phyloP scores from a whole-genome alignment of 1,140 invertebrate species.

The Formica exsecta region DNA sequence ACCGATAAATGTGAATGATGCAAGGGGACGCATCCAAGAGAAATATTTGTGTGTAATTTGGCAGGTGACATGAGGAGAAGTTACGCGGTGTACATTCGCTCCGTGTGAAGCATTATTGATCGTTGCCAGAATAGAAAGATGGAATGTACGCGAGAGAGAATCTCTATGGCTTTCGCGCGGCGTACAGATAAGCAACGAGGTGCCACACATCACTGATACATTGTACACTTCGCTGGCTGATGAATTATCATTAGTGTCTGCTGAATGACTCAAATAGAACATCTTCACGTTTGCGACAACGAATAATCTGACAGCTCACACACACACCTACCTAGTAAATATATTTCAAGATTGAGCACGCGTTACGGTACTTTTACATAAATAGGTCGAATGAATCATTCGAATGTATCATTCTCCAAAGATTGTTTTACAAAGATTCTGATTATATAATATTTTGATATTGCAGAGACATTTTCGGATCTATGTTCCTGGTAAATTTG shows the following conservation, averaged over 20 bases:
- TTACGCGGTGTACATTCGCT: constrained; percentile 54
- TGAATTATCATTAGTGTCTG: constrained; percentile 34
- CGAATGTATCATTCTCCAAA: neutral
- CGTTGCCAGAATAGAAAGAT: constrained; percentile 73
- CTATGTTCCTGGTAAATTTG: neutral
- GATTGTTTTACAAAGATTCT: constrained; percentile 25
- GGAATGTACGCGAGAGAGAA: constrained; percentile 41
- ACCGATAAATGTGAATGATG: constrained; percentile 64
- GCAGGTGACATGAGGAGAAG: constrained; percentile 62
- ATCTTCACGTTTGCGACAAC: neutral
- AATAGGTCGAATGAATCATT: too few species aligned
- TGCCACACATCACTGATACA: constrained; percentile 45
- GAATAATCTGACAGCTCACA: constrained; percentile 10
- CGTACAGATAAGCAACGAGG: constrained; percentile 15
- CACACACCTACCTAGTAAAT: neutral
- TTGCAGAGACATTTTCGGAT: neutral
- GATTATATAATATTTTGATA: neutral
- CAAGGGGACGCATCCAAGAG: constrained; percentile 53
- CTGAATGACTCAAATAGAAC: constrained; percentile 32
- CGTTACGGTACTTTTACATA: neutral
- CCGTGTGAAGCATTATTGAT: constrained; percentile 73
- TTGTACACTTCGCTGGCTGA: constrained; percentile 26
- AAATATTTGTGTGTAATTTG: constrained; percentile 68
- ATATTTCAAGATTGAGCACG: neutral
- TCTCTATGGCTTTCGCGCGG: neutral